Base-by-base conservation (phyloP, 2,797 vertebrate genomes). In the Peromyscus attwateri region DNA sequence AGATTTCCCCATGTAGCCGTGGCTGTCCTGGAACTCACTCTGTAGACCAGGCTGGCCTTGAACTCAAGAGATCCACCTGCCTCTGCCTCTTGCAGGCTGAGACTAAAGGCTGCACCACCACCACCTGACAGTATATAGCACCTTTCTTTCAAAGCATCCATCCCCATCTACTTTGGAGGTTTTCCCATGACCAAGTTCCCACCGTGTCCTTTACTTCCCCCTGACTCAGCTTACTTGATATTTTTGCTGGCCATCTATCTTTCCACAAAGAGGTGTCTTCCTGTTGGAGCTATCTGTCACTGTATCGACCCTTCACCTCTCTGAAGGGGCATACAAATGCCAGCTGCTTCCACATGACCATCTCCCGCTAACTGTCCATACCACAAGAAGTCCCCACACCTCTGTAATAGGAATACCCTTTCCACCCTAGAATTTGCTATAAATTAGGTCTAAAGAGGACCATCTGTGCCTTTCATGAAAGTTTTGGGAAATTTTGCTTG, bases 331-430 rank as follows among this genome's bases (percentile, higher is more conserved):
- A 23, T 2, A 4, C 25, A 0, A 23, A 1, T 29, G n/a, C 52
- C 19, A 4, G 1, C 25, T 21, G 4, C 52, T 73, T 49, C 3
- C 0, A 8, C 1, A 16, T 79, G 27, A 2, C 21, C 11, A 0
- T 62, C 68, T 55, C 43, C 64, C 37, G 0, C n/a, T 34, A 62
- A 12, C 6, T 43, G 37, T 57, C 71, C 40, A 60, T 4, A 62
- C 23, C 12, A 55, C 76, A 79, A 11, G 27, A 52, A 19, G 31
- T 17, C 77, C 16, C 79, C 52, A 13, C 52, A 25, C 52, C 19
- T 2, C 10, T 66, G 60, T 16, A 84, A 0, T 46, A 55, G 57
- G 87, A 57, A 49, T 81, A 25, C 21, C 2, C 21, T 62, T 89
- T 70, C 52, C 66, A 55, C 55, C 40, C 68, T 85, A 49, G 73